Evolutionary conservation across 2,888 invertebrate species (phyloP).

Genomic region (Idaea biselata): DNA sequence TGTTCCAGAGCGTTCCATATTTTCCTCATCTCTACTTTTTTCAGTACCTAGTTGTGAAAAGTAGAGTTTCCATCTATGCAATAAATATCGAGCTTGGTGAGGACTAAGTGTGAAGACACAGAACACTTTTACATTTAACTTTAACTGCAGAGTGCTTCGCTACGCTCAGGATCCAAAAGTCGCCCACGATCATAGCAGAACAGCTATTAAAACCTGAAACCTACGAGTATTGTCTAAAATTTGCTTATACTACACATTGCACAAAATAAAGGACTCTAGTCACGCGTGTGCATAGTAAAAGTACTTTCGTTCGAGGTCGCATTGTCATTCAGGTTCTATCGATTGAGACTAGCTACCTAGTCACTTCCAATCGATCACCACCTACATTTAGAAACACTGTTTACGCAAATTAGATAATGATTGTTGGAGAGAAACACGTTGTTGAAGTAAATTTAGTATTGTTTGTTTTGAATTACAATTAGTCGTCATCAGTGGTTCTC

Average conservation of each 20-base stretch:
- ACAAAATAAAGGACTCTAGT: conserved; percentile 50
- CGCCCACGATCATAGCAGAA: no score
- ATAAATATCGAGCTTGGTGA: no score
- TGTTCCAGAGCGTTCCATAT: no score
- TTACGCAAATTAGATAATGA: background rate
- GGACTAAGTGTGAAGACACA: no score
- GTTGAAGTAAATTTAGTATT: background rate
- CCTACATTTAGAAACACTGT: conserved; percentile 40
- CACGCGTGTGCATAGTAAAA: conserved; percentile 75
- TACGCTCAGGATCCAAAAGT: no score
- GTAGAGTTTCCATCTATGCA: no score
- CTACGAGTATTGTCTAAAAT: background rate
- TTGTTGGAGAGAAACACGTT: background rate
- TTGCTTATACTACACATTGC: conserved; percentile 40
- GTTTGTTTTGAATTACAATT: background rate
- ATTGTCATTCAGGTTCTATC: conserved; percentile 67
- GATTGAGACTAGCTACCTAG: conserved; percentile 32
- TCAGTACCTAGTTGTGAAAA: no score
- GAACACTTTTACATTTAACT: no score
- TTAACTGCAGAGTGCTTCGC: no score
- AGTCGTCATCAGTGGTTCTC: background rate
- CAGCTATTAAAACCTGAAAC: no score
- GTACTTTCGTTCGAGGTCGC: conserved; percentile 78
- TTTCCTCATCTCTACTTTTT: no score
- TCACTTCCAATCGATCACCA: conserved; percentile 44